These are phyloP conservation scores for Stenurella melanura DNA, from an alignment of 2,888 invertebrate genomes.

Conservation along the genomic window DNA sequence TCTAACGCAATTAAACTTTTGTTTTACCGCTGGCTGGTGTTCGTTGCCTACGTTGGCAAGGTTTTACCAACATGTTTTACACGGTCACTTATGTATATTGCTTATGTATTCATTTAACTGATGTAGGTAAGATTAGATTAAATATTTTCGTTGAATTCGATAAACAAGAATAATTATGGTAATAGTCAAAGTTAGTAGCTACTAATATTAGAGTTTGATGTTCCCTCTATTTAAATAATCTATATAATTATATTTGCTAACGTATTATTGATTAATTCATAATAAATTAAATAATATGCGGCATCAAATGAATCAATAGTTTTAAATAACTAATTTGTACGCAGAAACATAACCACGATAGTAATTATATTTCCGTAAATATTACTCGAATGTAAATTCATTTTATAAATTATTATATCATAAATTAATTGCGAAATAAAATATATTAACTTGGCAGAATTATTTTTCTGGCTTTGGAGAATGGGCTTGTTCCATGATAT, in stretches of 20 bases:
- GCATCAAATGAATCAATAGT: not conserved
- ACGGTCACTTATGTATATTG: too few relatives aligned
- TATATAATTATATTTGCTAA: not conserved
- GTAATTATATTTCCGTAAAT: not conserved
- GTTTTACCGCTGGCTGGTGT: slow-evolving; percentile 10
- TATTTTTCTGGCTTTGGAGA: not conserved
- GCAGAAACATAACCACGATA: not conserved
- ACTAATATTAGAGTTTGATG: too few relatives aligned
- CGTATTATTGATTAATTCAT: not conserved
- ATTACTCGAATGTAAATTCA: not conserved
- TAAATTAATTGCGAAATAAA: not conserved
- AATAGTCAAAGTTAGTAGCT: too few relatives aligned
- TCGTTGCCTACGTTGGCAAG: not conserved
- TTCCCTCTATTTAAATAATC: too few relatives aligned
- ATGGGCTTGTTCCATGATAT: too few relatives aligned
- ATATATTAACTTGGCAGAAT: not conserved
- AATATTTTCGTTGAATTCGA: too few relatives aligned
- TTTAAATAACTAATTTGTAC: not conserved
- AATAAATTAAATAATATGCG: not conserved
- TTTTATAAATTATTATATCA: not conserved
- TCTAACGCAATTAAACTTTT: slow-evolving; percentile 30
- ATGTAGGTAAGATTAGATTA: too few relatives aligned
- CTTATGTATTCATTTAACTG: too few relatives aligned
- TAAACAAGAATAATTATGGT: too few relatives aligned
- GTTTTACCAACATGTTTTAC: too few relatives aligned